These are phyloP conservation scores for Drosophila fuyamai DNA, from an alignment of 1,140 invertebrate genomes.

Conservation along the genomic window DNA sequence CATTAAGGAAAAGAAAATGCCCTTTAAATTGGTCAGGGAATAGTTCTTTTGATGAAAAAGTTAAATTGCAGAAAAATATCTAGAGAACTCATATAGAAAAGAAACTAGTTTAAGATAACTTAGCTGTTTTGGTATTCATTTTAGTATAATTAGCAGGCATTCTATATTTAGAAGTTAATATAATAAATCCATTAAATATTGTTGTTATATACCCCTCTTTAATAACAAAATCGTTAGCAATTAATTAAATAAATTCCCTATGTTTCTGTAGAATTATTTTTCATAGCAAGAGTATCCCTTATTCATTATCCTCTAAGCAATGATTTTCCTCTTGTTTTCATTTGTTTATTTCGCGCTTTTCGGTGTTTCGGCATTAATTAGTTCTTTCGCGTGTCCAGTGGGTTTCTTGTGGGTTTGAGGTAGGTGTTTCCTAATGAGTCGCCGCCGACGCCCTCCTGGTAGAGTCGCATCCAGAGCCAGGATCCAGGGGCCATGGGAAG, in stretches of 20 bases:
- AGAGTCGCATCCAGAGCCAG: constrained; percentile 2
- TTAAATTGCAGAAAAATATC: no score
- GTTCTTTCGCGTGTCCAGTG: constrained; percentile 68
- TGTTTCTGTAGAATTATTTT: neutral
- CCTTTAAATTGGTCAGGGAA: neutral
- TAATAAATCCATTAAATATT: no score
- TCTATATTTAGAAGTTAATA: no score
- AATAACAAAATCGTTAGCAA: no score
- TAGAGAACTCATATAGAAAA: no score
- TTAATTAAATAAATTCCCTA: no score
- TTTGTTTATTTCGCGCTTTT: constrained; percentile 68
- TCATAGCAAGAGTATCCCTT: constrained; percentile 33
- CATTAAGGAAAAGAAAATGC: constrained; percentile 10
- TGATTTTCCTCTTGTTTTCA: constrained; percentile 50
- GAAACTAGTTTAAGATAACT: no score
- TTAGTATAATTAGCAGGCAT: no score
- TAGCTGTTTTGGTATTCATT: no score
- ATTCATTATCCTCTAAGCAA: neutral
- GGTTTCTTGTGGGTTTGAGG: constrained; percentile 24
- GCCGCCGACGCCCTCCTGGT: constrained; percentile 60
- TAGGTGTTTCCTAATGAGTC: constrained; percentile 80
- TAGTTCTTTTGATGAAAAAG: no score
- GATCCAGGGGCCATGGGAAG: constrained; percentile 25
- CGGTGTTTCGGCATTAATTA: constrained; percentile 74
- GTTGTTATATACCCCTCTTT: no score